Percentiles rank a stretch among this genome's conserved stretches.
phyloP scores from a whole-genome alignment of 2,113 vertebrate genomes.

The Ardeotis arabs region DNA sequence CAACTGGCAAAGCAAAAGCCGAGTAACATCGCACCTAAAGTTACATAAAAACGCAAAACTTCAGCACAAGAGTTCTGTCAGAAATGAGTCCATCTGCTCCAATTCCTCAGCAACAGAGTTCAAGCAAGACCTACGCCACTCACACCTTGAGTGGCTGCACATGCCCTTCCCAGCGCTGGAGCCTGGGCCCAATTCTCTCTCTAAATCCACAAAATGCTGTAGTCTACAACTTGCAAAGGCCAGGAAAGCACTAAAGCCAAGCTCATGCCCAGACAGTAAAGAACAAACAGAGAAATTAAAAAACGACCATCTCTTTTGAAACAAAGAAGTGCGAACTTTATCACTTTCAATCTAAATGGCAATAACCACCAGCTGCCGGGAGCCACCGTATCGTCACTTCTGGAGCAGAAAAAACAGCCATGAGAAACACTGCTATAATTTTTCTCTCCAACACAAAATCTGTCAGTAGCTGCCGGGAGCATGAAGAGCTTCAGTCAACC shows the following conservation, averaged over 20 bases:
- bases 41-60: not conserved
- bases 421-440: not conserved
- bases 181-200: not conserved
- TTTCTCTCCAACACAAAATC: not conserved
- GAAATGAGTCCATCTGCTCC: not conserved
- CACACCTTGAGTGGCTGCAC: not conserved
- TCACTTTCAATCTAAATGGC: no score
- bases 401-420: not conserved
- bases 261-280: not conserved
- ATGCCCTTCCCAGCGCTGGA: fast-evolving
- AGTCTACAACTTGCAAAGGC: not conserved
- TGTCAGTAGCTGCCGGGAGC: not conserved
- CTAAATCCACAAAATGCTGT: not conserved
- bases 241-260: not conserved
- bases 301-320: not conserved
- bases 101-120: not conserved
- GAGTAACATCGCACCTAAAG: not conserved
- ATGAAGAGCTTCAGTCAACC: not conserved
- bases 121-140: fast-evolving
- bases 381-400: not conserved
- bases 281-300: not conserved
- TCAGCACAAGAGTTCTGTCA: not conserved
- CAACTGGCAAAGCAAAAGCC: not conserved
- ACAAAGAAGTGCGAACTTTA: no score
- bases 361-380: not conserved